These are phyloP conservation scores for Menidia beryllina DNA, from an alignment of 2,113 vertebrate species.

Conservation along the genomic window DNA sequence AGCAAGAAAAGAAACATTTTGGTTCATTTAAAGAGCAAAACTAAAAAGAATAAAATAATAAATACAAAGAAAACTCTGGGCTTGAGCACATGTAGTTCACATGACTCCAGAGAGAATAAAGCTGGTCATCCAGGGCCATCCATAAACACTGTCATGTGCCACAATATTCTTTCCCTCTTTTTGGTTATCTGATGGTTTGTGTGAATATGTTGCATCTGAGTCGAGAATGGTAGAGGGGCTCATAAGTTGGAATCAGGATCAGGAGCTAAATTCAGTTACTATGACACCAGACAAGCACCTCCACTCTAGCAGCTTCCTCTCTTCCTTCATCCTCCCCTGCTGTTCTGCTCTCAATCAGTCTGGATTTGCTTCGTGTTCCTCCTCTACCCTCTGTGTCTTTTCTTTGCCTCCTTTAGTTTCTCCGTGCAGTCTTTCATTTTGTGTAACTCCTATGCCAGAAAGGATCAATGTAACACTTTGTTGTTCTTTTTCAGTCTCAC, in stretches of 20 bases:
- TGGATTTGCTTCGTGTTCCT: slow-evolving; percentile 76
- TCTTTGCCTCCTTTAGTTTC: slow-evolving; percentile 30
- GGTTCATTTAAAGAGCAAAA: no score
- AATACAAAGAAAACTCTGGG: no score
- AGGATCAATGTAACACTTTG: slow-evolving; percentile 54
- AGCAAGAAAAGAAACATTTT: background rate
- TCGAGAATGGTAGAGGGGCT: slow-evolving; percentile 83
- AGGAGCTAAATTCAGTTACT: slow-evolving; percentile 79
- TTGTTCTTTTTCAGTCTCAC: slow-evolving; percentile 47
- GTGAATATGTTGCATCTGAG: slow-evolving; percentile 79
- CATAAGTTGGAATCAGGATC: slow-evolving; percentile 82
- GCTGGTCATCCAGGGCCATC: no score
- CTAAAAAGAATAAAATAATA: no score
- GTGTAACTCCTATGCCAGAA: slow-evolving; percentile 31
- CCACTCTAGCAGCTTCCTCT: slow-evolving; percentile 82
- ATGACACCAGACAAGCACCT: slow-evolving; percentile 80
- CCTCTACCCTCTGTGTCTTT: slow-evolving; percentile 17
- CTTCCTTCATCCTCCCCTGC: slow-evolving; percentile 63
- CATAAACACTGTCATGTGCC: background rate
- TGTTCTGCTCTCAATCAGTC: slow-evolving; percentile 65
- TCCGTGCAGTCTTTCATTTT: slow-evolving; percentile 54
- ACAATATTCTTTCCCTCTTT: background rate
- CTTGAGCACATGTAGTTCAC: no score
- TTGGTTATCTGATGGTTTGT: slow-evolving; percentile 13
- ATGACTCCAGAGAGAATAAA: no score